Evolutionary conservation across 2,113 vertebrate genomes (phyloP).

Genomic region (Brachyistius frenatus): DNA sequence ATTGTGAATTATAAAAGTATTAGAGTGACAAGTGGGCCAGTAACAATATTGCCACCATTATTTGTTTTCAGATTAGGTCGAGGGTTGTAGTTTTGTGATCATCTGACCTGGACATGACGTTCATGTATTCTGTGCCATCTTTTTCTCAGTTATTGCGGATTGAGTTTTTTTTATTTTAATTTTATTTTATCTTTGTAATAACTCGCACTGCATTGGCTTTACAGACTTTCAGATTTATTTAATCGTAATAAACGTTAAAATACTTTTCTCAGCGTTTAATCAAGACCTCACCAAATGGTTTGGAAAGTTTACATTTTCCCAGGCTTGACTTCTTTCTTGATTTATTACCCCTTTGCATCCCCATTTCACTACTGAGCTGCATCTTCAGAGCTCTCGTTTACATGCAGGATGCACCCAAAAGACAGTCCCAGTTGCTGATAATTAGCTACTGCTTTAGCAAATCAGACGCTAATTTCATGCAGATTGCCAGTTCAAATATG

Average conservation of each 20-base stretch:
- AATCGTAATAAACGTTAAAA: background rate
- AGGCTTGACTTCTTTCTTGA: conserved; percentile 36
- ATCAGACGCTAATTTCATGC: conserved; percentile 70
- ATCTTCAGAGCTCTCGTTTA: conserved; percentile 45
- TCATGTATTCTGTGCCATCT: background rate
- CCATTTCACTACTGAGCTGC: conserved; percentile 25
- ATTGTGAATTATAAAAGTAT: conserved; percentile 47
- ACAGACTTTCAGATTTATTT: background rate
- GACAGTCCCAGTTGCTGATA: conserved; percentile 56
- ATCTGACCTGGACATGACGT: conserved; percentile 14
- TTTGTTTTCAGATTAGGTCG: background rate
- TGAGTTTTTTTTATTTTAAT: background rate
- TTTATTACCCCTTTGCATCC: conserved; percentile 12
- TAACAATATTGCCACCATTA: background rate
- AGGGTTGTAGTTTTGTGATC: background rate
- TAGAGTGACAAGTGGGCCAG: conserved; percentile 13
- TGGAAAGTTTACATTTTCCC: conserved; percentile 20
- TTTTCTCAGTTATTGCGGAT: background rate
- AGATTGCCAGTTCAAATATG: conserved; percentile 65
- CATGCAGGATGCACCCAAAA: conserved; percentile 49
- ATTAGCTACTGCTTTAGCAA: conserved; percentile 63
- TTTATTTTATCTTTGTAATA: background rate
- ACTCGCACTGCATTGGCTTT: conserved; percentile 6
- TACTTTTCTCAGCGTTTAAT: conserved; percentile 12
- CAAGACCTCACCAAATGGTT: background rate